These are phyloP conservation scores for Brachypodius melanocephalos DNA, from an alignment of 2,113 vertebrate genomes.

Conservation along the genomic window DNA sequence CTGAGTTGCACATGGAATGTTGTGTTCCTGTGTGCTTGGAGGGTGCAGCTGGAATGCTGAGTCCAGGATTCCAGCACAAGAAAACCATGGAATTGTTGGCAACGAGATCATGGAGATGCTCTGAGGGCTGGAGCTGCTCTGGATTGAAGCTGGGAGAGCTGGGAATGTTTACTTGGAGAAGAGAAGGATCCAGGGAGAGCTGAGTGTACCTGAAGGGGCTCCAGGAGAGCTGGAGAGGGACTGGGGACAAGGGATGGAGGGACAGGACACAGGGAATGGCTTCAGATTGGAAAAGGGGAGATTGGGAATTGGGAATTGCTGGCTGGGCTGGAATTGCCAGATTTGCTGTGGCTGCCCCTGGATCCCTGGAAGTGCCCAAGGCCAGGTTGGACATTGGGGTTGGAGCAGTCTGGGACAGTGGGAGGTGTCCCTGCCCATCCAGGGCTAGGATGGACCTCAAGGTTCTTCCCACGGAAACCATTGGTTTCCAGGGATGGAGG, in stretches of 20 bases:
- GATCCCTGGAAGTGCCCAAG: neutral
- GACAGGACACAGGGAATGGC: neutral
- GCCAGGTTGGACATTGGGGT: neutral
- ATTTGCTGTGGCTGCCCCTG: neutral
- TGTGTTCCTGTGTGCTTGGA: neutral
- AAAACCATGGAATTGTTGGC: neutral
- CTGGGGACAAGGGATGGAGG: neutral
- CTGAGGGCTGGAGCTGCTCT: accelerated
- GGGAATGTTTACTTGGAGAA: neutral
- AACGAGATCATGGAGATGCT: accelerated
- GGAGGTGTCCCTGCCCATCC: neutral
- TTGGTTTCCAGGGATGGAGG: neutral
- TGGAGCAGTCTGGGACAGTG: neutral
- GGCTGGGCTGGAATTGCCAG: neutral
- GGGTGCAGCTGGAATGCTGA: accelerated
- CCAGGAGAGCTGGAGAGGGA: neutral
- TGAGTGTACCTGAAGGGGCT: neutral
- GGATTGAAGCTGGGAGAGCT: neutral
- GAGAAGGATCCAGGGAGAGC: neutral
- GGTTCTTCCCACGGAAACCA: accelerated
- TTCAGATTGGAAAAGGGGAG: too few relatives aligned
- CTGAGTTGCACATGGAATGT: accelerated
- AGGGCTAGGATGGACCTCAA: too few relatives aligned
- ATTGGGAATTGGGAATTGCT: neutral
- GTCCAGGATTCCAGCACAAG: neutral